Conservation (phyloP, 2,113 vertebrate species). For the Platysternon megacephalum region DNA sequence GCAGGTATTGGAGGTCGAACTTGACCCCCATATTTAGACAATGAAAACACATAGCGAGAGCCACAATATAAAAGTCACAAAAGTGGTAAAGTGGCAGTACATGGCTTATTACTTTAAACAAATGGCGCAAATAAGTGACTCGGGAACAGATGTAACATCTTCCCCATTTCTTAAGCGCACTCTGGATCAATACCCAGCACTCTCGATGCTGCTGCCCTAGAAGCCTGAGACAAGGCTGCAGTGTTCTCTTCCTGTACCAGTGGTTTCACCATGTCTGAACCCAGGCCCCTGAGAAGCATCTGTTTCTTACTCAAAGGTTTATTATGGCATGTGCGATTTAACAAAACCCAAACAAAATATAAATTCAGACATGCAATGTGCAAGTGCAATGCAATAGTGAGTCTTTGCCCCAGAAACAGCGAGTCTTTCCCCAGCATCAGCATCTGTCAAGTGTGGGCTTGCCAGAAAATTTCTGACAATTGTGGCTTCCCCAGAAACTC, state of each 20-base stretch:
- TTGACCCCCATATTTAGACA: neutral
- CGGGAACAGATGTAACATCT: neutral
- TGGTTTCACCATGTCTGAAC: neutral
- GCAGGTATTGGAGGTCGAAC: neutral
- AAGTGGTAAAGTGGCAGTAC: neutral
- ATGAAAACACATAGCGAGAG: too few species aligned
- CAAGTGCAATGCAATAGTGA: too few species aligned
- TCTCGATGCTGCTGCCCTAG: neutral
- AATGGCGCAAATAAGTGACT: neutral
- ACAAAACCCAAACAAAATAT: neutral
- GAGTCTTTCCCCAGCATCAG: neutral
- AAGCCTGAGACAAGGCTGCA: neutral
- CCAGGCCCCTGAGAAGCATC: neutral
- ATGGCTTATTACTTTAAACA: neutral
- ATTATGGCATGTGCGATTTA: neutral
- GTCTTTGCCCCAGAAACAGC: neutral
- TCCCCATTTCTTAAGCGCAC: neutral
- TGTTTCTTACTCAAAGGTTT: neutral
- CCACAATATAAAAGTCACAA: neutral
- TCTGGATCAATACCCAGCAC: neutral
- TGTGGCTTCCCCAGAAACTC: too few species aligned
- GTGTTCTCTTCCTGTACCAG: neutral
- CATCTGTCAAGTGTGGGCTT: neutral
- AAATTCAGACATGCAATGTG: neutral
- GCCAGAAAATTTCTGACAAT: neutral